Percentiles rank a stretch among this genome's conserved stretches.
Conservation (phyloP, 2,797 vertebrate genomes). For the Notolabrus celidotus region DNA sequence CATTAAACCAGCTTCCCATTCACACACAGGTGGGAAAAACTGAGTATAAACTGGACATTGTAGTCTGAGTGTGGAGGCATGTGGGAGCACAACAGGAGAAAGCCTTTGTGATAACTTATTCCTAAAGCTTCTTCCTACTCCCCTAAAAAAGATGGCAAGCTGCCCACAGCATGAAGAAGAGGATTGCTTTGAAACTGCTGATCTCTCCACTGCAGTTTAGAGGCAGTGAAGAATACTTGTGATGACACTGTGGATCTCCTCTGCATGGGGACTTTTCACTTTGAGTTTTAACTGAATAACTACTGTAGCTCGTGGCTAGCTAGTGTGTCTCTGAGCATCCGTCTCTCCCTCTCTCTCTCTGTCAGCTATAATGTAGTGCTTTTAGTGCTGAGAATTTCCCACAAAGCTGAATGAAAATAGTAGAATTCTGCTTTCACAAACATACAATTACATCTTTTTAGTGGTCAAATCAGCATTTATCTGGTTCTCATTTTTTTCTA, state of each 20-base stretch:
- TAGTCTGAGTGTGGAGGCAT: slow-evolving; percentile 11
- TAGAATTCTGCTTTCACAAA: slow-evolving; percentile 25
- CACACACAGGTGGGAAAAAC: slow-evolving; percentile 6
- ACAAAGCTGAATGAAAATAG: slow-evolving; percentile 30
- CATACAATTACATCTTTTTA: slow-evolving; percentile 46
- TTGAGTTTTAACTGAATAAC: background rate
- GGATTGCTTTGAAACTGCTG: slow-evolving; percentile 42
- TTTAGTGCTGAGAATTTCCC: slow-evolving; percentile 19
- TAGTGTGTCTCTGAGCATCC: background rate
- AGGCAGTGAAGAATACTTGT: slow-evolving; percentile 29
- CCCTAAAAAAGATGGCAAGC: slow-evolving; percentile 7
- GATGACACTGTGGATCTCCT: slow-evolving; percentile 29
- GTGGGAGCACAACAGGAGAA: slow-evolving; percentile 29
- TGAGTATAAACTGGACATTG: background rate
- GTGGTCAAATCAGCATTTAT: slow-evolving; percentile 46
- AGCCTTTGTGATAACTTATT: slow-evolving; percentile 24
- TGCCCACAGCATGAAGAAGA: slow-evolving; percentile 37
- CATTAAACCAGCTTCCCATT: background rate
- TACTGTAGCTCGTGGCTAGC: background rate
- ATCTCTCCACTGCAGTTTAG: background rate
- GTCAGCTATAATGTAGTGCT: background rate
- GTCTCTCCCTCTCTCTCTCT: background rate
- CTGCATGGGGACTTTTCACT: background rate
- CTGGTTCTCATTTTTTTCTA: slow-evolving; percentile 38
- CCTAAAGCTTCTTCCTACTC: slow-evolving; percentile 30